A percentile compares a stretch with the other conserved stretches of the same genome.
phyloP scores from a whole-genome alignment of 2,888 invertebrate species.

The Zaprionus obscuricornis region DNA sequence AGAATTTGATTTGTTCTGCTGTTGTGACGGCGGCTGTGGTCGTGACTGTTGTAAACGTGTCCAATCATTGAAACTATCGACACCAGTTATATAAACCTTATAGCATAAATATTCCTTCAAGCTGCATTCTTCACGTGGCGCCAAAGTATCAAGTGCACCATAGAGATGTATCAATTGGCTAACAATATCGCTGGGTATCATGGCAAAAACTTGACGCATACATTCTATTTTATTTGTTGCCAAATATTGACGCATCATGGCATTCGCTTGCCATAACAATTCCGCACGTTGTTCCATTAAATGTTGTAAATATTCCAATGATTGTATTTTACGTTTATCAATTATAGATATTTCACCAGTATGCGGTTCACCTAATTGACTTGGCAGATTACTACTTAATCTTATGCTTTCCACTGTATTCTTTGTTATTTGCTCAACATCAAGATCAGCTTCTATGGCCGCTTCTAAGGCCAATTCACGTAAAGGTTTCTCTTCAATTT shows the following conservation, averaged over 20 bases:
- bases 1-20: constrained; percentile 82
- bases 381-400: constrained; percentile 54
- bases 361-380: constrained; percentile 74
- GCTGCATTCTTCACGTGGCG: constrained; percentile 84
- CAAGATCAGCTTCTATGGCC: constrained; percentile 89
- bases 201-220: constrained; percentile 89
- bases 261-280: constrained; percentile 94
- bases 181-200: constrained; percentile 88
- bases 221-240: constrained; percentile 92
- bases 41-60: constrained; percentile 91
- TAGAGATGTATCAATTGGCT: constrained; percentile 84
- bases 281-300: constrained; percentile 91
- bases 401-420: constrained; percentile 92
- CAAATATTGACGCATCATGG: constrained; percentile 93
- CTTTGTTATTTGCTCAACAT: constrained; percentile 93
- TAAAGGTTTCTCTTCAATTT: constrained; percentile 85
- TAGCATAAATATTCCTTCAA: constrained; percentile 94
- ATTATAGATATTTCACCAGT: constrained; percentile 86
- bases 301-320: constrained; percentile 94
- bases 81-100: constrained; percentile 93
- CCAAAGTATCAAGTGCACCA: constrained; percentile 83
- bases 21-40: constrained; percentile 88
- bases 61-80: constrained; percentile 96
- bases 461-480: constrained; percentile 88
- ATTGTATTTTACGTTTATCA: constrained; percentile 89